These are phyloP conservation scores for Hirtodrosophila duncani DNA, from an alignment of 2,888 invertebrate genomes.

Conservation along the genomic window DNA sequence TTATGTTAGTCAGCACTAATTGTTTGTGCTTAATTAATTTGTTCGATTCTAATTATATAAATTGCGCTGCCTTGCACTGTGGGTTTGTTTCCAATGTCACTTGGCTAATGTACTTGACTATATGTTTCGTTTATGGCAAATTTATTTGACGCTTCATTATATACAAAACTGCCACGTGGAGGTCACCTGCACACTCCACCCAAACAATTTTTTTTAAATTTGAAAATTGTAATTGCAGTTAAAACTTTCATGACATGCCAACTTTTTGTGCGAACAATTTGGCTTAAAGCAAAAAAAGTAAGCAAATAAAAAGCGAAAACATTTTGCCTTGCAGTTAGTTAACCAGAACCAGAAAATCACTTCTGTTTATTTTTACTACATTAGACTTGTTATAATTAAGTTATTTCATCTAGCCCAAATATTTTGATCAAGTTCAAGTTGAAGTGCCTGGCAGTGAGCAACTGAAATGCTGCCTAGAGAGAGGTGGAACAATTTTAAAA, in stretches of 20 bases:
- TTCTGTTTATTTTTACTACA: slow-evolving; percentile 38
- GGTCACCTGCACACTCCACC: slow-evolving; percentile 2
- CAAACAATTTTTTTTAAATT: too few species aligned
- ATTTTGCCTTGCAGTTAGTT: too few species aligned
- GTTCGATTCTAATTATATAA: too few species aligned
- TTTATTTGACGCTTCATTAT: slow-evolving; percentile 34
- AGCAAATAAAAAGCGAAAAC: too few species aligned
- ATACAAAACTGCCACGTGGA: slow-evolving; percentile 24
- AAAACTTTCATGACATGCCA: slow-evolving; percentile 40
- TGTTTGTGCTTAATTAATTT: slow-evolving; percentile 3
- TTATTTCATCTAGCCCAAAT: slow-evolving; percentile 30
- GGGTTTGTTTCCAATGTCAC: too few species aligned
- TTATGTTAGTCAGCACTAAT: too few species aligned
- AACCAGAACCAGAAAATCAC: slow-evolving; percentile 15
- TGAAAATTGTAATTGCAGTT: slow-evolving; percentile 47
- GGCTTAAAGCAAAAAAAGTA: slow-evolving; percentile 23
- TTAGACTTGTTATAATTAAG: slow-evolving; percentile 36
- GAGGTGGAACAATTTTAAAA: slow-evolving; percentile 20
- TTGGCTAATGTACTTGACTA: too few species aligned
- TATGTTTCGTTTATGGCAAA: slow-evolving; percentile 11
- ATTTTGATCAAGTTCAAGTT: slow-evolving; percentile 61
- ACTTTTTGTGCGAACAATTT: slow-evolving; percentile 34
- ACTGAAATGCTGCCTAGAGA: slow-evolving; percentile 7
- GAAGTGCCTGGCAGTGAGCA: slow-evolving; percentile 31
- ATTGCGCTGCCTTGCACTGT: too few species aligned